Evolutionary conservation across 2,888 invertebrate genomes (phyloP), one percentile per base, ranked within the genome.

Genomic region (Aphodius sticticus): DNA sequence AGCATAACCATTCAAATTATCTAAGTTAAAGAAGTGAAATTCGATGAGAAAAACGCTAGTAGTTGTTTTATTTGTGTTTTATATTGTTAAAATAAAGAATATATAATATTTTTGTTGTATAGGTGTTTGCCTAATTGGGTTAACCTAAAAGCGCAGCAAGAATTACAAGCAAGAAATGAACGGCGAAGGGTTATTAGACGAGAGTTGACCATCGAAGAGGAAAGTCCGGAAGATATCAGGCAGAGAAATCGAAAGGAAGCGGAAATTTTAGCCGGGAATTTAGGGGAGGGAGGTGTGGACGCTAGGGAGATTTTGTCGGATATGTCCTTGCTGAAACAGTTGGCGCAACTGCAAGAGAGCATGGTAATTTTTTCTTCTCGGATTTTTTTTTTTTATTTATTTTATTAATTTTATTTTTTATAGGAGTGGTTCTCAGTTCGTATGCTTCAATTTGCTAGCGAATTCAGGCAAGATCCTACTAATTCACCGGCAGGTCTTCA

Each of bases 281-380:
- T 89, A 69, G 96, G 96, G 5, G 97, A 97, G 87, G 95, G 96
- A 6, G 95, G 96, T 36, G 95, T 97, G 26, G 93, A 94, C 0
- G 92, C 94, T 70, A 94, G 95, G 79, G 98, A 98, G 89, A 96
- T 99, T 81, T 92, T 99, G 35, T 93, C 95, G 0, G 97, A 98
- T 87, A 93, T 96, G 83, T 92, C 93, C 79, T 94, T 96, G 83
- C 91, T 99, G 75, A 94, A 95, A 78, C 95, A 96, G 83, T 90
- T 99, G 15, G 98, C 97, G 0, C 94, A 97, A 83, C 91, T 99
- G 69, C 97, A 97, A 87, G 98, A 99, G 88, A 96, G 96, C 86
- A 94, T 98, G 94, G 96, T 94, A 86, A 89, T 90, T 82, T 16
- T 36, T 1, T 69, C 38, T 37, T 15, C 9, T 38, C 38, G 3